phyloP scores from a whole-genome alignment of 2,888 invertebrate species.

The Pyrocoelia pectoralis region DNA sequence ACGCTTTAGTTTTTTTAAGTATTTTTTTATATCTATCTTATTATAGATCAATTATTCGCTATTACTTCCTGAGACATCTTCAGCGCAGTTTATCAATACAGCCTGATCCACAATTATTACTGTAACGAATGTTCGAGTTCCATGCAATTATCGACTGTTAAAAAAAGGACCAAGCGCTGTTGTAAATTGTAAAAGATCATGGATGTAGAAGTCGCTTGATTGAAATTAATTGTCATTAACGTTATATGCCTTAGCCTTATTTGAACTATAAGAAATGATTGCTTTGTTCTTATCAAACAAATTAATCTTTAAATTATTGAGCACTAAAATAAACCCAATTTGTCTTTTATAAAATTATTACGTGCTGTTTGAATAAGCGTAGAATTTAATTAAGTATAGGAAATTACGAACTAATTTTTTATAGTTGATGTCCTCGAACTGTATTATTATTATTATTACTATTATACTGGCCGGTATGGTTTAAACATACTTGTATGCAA shows the following conservation, averaged over 20 bases:
- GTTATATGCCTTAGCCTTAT: conserved; percentile 3
- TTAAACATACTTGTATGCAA: conserved; percentile 5
- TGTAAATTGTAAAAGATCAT: background rate
- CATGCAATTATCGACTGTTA: too few relatives aligned
- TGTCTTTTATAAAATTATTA: conserved; percentile 9
- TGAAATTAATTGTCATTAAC: conserved; percentile 5
- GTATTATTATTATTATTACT: background rate
- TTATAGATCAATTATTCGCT: too few relatives aligned
- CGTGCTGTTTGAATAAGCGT: conserved; percentile 8
- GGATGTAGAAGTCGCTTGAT: background rate
- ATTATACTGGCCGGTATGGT: background rate
- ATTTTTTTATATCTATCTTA: too few relatives aligned
- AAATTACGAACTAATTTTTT: conserved; percentile 10
- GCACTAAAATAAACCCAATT: conserved; percentile 4
- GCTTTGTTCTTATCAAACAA: conserved; percentile 11
- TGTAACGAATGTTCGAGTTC: too few relatives aligned
- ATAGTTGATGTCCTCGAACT: conserved; percentile 10
- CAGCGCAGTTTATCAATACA: too few relatives aligned
- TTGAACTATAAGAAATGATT: background rate
- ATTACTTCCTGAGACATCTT: too few relatives aligned
- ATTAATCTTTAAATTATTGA: conserved; percentile 11
- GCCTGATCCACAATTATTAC: too few relatives aligned
- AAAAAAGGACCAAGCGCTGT: background rate
- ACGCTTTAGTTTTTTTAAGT: too few relatives aligned
- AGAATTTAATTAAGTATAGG: conserved; percentile 1